Conservation (phyloP, 2,113 vertebrate genomes). For the Echinops telfairi region DNA sequence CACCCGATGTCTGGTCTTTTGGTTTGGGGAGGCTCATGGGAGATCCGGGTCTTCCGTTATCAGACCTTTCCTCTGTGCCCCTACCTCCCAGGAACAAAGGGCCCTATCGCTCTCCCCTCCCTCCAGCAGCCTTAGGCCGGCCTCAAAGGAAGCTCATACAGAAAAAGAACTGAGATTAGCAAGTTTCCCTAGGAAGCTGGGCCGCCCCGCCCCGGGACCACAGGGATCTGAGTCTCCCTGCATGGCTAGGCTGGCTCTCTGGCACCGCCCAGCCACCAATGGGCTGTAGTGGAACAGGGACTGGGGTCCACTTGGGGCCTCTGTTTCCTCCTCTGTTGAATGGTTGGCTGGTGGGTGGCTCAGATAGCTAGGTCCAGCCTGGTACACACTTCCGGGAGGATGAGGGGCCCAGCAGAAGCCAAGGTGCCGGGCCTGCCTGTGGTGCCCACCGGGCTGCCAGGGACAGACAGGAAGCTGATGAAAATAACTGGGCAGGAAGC, state of each 20-base stretch:
- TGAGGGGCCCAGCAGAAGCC: neutral
- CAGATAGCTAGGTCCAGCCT: neutral
- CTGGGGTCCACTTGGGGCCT: neutral
- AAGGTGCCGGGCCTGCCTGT: neutral
- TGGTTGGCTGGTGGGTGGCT: neutral
- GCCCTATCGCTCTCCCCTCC: too few species aligned
- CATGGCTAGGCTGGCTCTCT: neutral
- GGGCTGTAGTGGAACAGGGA: neutral
- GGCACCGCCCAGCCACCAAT: neutral
- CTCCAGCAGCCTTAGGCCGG: neutral
- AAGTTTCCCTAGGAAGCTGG: slow-evolving; percentile 73
- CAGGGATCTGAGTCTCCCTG: neutral
- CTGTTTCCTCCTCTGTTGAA: neutral
- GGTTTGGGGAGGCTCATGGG: too few species aligned
- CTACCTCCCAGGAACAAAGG: too few species aligned
- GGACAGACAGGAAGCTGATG: slow-evolving; percentile 82
- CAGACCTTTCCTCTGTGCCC: too few species aligned
- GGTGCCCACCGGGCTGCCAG: slow-evolving; percentile 52
- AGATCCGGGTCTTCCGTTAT: too few species aligned
- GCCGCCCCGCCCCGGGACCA: neutral
- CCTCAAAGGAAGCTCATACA: slow-evolving; percentile 52
- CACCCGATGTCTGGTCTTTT: too few species aligned
- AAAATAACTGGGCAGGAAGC: slow-evolving; percentile 81
- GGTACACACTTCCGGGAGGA: slow-evolving; percentile 42
- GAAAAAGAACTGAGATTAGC: slow-evolving; percentile 68